Evolutionary conservation across 30 jellyfish, hydroid and myxozoan genomes (phyloP), one percentile per base, ranked within the genome.

Genomic region (Calvadosia cruxmelitensis): DNA sequence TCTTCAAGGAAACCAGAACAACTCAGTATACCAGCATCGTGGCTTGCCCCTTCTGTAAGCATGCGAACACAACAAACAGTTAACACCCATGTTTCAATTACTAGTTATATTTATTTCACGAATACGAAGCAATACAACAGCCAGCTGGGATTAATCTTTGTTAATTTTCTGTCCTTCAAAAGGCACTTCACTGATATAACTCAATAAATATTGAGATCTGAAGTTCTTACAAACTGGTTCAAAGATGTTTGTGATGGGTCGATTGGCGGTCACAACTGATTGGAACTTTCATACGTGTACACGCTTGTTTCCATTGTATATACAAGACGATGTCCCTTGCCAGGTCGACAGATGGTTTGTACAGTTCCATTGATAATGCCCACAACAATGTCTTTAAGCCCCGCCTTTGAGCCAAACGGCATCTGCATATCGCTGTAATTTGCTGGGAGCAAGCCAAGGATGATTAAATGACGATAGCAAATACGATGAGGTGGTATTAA

Each of bases 321-420:
- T 23, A 78, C 64, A 28, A 69, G 69, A 29, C 70, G 3, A 49
- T 78, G 92, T 65, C 53, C 48, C 63, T 69, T 52, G 28, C 72
- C 62, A 36, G 84, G 92, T 35, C 92, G 27, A 34, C 78, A 78
- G 24, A 78, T 50, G 24, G 83, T 77, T 53, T 78, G 69, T 26
- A 78, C 92, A 13, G 84, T 78, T 65, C 84, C 84, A 78, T 78
- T 84, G 27, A 78, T 65, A 71, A 78, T 34, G 15, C 84, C 84
- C 84, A n/a, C 69, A 53, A 49, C 84, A 77, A 36, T 35, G 52
- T n/a, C 62, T 78, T 30, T 69, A 51, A 27, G 84, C 84, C 27
- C 84, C 77, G 13, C 84, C 92, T 52, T 53, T 51, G 23, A 69
- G 42, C 26, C 71, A 80, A 52, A 53, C 65, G n/a, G 77, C 79